A percentile compares a stretch with the other conserved stretches of the same genome.
These are phyloP conservation scores for Zeuzera pyrina DNA, from an alignment of 2,888 invertebrate species.

Conservation along the genomic window DNA sequence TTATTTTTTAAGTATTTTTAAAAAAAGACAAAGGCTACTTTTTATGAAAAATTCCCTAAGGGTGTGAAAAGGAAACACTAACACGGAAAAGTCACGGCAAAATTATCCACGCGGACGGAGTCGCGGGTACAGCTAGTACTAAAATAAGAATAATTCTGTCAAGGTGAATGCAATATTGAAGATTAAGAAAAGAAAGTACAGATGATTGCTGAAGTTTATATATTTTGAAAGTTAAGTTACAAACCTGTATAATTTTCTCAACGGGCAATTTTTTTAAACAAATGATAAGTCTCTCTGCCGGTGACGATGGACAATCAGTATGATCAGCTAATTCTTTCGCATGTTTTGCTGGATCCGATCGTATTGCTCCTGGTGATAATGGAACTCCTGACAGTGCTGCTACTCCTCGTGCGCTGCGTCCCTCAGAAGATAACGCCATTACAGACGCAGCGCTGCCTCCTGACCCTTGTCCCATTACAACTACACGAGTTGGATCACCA, in stretches of 20 bases:
- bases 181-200: no score
- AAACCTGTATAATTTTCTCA: conserved; percentile 51
- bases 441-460: conserved; percentile 83
- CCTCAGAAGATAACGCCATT: conserved; percentile 76
- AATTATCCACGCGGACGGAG: no score
- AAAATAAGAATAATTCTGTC: no score
- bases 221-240: conserved; percentile 2
- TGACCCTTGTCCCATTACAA: conserved; percentile 84
- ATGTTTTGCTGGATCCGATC: conserved; percentile 75
- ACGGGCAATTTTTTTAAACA: conserved; percentile 75
- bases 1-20: no score
- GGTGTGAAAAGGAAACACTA: no score
- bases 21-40: no score
- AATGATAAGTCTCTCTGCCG: conserved; percentile 75
- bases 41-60: no score
- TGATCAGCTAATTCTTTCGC: conserved; percentile 74
- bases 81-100: no score
- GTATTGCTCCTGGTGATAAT: conserved; percentile 79
- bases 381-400: conserved; percentile 85
- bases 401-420: conserved; percentile 75
- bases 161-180: no score
- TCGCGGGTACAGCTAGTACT: no score
- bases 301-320: conserved; percentile 75
- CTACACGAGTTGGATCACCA: conserved; percentile 80
- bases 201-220: conserved; percentile 1